A percentile compares a stretch with the other conserved stretches of the same genome.
Conservation (phyloP, 2,888 invertebrate genomes). For the Hydropsyche betteni region DNA sequence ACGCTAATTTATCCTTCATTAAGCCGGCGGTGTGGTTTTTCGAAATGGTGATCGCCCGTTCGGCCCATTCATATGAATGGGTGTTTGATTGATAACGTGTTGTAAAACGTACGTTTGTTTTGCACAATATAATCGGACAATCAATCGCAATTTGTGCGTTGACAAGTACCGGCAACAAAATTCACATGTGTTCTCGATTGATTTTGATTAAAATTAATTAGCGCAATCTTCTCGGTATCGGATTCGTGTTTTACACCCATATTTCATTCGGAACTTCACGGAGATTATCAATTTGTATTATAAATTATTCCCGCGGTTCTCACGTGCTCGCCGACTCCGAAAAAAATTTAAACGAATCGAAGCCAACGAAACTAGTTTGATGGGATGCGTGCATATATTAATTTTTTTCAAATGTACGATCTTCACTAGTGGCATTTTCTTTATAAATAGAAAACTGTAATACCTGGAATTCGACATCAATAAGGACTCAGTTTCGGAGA, state of each 20-base stretch:
- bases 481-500: slow-evolving; percentile 3
- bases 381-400: slow-evolving; percentile 33
- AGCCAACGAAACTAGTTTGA: slow-evolving; percentile 8
- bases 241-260: slow-evolving; percentile 7
- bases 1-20: too few species aligned
- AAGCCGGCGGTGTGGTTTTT: background rate
- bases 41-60: background rate
- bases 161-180: background rate
- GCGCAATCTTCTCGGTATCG: background rate
- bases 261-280: slow-evolving; percentile 14
- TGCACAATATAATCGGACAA: background rate
- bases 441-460: too few species aligned
- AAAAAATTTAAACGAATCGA: slow-evolving; percentile 14
- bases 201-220: slow-evolving; percentile 12
- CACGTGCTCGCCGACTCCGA: background rate
- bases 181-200: background rate
- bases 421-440: too few species aligned
- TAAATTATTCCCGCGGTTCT: slow-evolving; percentile 28
- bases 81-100: background rate
- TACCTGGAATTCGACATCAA: too few species aligned
- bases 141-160: slow-evolving; percentile 20
- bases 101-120: slow-evolving; percentile 4
- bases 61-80: slow-evolving; percentile 22
- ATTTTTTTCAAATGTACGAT: slow-evolving; percentile 1
- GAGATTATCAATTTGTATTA: slow-evolving; percentile 36